These are phyloP conservation scores for Pangasius djambal DNA, from an alignment of 2,797 vertebrate genomes.

Conservation along the genomic window DNA sequence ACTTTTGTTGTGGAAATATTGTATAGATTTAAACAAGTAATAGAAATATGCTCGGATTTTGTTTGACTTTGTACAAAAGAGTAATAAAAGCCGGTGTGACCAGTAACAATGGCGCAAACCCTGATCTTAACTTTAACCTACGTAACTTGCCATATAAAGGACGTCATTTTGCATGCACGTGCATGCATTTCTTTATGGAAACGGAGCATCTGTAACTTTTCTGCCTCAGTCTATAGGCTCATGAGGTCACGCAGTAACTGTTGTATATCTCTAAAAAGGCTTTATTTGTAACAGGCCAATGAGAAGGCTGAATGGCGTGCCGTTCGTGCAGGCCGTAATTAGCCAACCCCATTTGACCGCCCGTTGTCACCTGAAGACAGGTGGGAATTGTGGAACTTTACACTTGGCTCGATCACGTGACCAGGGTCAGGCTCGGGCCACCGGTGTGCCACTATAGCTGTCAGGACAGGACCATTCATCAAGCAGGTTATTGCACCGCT, in stretches of 20 bases:
- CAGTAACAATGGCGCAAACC: not conserved
- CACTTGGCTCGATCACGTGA: constrained; percentile 81
- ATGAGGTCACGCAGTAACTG: not conserved
- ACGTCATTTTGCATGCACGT: not conserved
- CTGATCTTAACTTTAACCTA: not conserved
- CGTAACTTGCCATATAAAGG: not conserved
- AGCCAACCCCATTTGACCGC: constrained; percentile 69
- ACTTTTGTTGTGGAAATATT: not conserved
- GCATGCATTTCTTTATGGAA: not conserved
- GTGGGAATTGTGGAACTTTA: constrained; percentile 77
- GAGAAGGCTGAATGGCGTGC: constrained; percentile 1
- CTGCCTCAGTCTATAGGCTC: not conserved
- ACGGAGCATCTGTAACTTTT: not conserved
- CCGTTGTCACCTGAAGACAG: constrained; percentile 80
- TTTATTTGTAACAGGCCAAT: constrained; percentile 18
- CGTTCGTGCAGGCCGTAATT: constrained; percentile 22
- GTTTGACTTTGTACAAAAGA: not conserved
- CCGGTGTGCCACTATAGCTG: constrained; percentile 71
- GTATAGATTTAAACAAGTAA: not conserved
- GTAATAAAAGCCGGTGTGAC: not conserved
- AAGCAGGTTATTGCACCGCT: constrained; percentile 71
- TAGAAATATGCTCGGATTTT: not conserved
- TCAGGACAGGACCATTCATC: constrained; percentile 78
- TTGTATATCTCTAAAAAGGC: constrained; percentile 7
- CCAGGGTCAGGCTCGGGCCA: constrained; percentile 78